Base-by-base conservation (phyloP, 2,113 vertebrate genomes). In the Larimichthys polyactis region DNA sequence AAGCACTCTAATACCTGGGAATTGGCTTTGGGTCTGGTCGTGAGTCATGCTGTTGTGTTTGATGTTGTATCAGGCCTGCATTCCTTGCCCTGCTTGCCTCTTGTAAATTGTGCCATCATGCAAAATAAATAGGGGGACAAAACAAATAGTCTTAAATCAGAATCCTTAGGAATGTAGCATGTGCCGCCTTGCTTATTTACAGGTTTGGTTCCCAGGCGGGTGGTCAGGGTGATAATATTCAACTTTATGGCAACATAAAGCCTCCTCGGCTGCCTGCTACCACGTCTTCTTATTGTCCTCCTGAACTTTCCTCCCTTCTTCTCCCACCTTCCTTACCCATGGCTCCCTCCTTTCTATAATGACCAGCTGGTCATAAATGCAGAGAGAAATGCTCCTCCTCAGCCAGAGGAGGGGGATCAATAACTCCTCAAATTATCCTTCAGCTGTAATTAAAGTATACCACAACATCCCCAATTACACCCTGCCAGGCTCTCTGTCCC, bases 111-210 rank as follows among this genome's bases (percentile, higher is more conserved):
- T n/a, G 29, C 82, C 90, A 94, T 92, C 87, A 94, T 91, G 93
- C 88, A 90, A 93, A 94, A 94, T 89, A 94, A 95, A 94, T 87
- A 94, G 83, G 89, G 71, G 24, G 27, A 15, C 73, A 90, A 95
- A 95, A 92, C 90, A 93, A 95, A 95, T 92, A 90, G 84, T 91
- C 83, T 93, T 95, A 96, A 95, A 95, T 95, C 94, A 95, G 71
- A 57, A 51, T 70, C 78, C 81, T 91, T 91, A 85, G 90, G 66
- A 90, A 80, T 84, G 88, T 85, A 90, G 51, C 75, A 46, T 84
- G 74, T 62, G 68, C 64, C 19, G 10, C 71, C 52, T 59, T 79
- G 71, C 81, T 93, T 93, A 92, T 95, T 95, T 92, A 93, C 86
- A 82, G 77, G 76, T 83, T 82, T 81, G 72, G 75, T 78, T 79